Evolutionary conservation across 2,113 vertebrate species (phyloP).

Genomic region (Acrocephalus arundinaceus): DNA sequence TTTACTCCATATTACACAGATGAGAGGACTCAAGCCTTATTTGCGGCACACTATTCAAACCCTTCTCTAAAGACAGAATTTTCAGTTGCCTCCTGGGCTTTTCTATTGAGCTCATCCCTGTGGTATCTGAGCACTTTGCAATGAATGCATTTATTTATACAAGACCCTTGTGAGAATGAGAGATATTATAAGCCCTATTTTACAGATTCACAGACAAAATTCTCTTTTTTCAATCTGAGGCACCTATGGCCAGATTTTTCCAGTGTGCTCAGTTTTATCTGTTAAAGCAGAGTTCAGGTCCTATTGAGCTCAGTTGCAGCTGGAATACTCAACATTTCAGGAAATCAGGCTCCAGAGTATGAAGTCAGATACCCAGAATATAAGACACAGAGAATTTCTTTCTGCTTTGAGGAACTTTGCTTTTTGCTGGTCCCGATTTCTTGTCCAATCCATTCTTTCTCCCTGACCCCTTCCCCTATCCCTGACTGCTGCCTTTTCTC

Average conservation of each 20-base stretch:
- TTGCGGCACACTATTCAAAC: conserved; percentile 26
- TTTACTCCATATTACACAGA: conserved; percentile 26
- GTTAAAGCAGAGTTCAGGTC: conserved; percentile 19
- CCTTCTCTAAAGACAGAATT: conserved; percentile 32
- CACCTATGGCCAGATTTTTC: conserved; percentile 1
- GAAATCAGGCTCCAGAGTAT: background rate
- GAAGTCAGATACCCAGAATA: background rate
- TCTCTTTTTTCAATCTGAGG: background rate
- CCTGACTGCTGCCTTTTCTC: background rate
- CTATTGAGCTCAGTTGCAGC: conserved; percentile 6
- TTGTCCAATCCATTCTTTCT: background rate
- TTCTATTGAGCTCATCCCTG: background rate
- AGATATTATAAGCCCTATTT: conserved; percentile 25
- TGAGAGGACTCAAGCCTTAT: background rate
- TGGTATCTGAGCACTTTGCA: background rate
- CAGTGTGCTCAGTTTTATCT: conserved; percentile 6
- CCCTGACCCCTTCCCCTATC: background rate
- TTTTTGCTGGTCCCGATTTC: background rate
- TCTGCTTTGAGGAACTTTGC: background rate
- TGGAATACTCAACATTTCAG: conserved; percentile 24
- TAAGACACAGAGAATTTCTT: background rate
- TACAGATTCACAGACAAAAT: conserved; percentile 13
- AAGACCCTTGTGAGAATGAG: conserved; percentile 6
- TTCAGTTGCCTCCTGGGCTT: conserved; percentile 36
- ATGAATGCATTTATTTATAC: conserved; percentile 40